Percentiles rank a stretch among this genome's conserved stretches.
Evolutionary conservation across 2,113 vertebrate genomes (phyloP).

Genomic region (Clarias batrachus): DNA sequence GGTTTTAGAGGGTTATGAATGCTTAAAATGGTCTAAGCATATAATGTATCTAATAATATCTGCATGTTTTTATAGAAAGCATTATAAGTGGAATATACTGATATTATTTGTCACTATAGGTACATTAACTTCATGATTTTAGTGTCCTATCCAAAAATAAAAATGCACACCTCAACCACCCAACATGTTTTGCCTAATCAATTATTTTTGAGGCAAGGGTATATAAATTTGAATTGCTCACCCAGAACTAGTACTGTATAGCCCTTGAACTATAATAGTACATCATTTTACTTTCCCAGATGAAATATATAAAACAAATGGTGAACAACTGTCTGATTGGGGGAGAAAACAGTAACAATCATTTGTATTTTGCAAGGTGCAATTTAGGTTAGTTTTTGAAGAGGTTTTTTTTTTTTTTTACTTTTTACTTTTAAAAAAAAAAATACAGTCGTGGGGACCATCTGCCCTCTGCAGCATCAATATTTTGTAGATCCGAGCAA

Average conservation of each 20-base stretch:
- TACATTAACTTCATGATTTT: neutral
- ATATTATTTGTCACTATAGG: neutral
- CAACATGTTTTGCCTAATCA: neutral
- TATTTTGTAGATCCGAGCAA: conserved; percentile 14
- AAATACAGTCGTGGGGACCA: conserved; percentile 2
- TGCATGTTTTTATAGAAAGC: neutral
- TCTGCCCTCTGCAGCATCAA: conserved; percentile 14
- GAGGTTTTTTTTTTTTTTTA: neutral
- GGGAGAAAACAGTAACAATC: neutral
- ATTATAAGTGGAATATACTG: neutral
- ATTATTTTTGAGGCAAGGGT: neutral
- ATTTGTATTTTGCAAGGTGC: neutral
- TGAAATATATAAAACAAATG: neutral
- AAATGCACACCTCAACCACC: neutral
- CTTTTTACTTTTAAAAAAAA: too few species aligned
- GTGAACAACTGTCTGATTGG: neutral
- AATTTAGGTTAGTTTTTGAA: neutral
- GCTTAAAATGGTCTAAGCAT: neutral
- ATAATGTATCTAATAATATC: neutral
- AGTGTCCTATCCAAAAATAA: neutral
- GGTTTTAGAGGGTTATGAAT: neutral
- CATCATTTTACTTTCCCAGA: neutral
- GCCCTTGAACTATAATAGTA: neutral
- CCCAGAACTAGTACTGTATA: neutral
- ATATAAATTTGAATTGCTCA: neutral